Percentiles rank a stretch among this genome's conserved stretches.
phyloP scores from a whole-genome alignment of 2,888 invertebrate genomes.

The Epinotia demarniana region DNA sequence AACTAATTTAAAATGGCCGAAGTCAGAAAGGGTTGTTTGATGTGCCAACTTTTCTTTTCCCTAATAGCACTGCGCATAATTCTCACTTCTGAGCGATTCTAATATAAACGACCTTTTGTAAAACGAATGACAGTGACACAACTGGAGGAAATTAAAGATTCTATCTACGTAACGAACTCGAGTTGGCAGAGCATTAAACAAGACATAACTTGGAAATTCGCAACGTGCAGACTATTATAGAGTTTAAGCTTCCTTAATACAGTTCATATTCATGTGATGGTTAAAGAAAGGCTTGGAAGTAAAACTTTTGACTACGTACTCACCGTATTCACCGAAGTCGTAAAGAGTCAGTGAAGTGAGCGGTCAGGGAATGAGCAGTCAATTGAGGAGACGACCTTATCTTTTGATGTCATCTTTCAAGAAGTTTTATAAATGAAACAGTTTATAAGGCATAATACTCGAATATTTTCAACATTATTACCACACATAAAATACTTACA shows the following conservation, averaged over 20 bases:
- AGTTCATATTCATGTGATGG: constrained; percentile 21
- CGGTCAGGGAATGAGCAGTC: constrained; percentile 32
- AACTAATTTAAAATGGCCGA: constrained; percentile 9
- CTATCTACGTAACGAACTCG: constrained; percentile 74
- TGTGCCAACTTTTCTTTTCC: constrained; percentile 28
- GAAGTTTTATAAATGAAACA: neutral
- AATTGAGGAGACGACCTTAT: constrained; percentile 15
- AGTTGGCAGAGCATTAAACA: constrained; percentile 64
- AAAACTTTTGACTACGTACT: constrained; percentile 31
- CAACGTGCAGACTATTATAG: constrained; percentile 47
- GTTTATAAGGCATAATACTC: neutral
- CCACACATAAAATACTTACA: neutral
- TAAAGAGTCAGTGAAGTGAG: constrained; percentile 28
- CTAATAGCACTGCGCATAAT: constrained; percentile 37
- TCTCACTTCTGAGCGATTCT: constrained; percentile 41
- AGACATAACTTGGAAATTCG: constrained; percentile 57
- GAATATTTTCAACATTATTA: neutral
- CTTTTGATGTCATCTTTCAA: constrained; percentile 10
- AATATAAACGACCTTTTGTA: constrained; percentile 46
- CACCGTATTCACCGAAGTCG: constrained; percentile 11
- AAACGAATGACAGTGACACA: constrained; percentile 62
- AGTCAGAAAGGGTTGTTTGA: constrained; percentile 31
- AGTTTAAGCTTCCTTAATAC: constrained; percentile 43
- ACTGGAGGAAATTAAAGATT: constrained; percentile 79
- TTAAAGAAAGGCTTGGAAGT: constrained; percentile 19